phyloP scores from a whole-genome alignment of 2,797 vertebrate genomes.

The Gallinago nigripennis region DNA sequence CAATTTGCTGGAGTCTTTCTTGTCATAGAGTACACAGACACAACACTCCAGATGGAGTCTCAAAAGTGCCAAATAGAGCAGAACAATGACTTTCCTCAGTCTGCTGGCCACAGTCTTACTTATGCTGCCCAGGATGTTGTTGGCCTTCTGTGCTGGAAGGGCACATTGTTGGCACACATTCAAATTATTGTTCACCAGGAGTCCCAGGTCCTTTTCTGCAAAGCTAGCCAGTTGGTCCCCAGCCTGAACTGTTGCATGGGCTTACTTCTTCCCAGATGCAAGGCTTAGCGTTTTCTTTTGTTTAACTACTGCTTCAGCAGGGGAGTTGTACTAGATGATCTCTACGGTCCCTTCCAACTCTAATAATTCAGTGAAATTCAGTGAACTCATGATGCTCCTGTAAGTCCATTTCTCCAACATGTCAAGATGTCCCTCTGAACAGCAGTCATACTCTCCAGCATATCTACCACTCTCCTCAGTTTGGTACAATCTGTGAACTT shows the following conservation, averaged over 20 bases:
- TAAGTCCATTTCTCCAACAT: not conserved
- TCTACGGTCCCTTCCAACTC: too few relatives aligned
- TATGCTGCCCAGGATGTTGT: not conserved
- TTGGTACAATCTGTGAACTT: not conserved
- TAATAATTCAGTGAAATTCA: too few relatives aligned
- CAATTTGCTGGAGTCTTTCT: not conserved
- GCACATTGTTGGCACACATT: not conserved
- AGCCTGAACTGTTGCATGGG: not conserved
- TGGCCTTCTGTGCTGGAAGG: not conserved
- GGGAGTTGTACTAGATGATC: too few relatives aligned
- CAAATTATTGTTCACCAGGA: not conserved
- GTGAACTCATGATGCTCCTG: not conserved
- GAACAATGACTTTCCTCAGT: not conserved
- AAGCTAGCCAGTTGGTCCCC: not conserved
- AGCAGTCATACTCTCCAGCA: not conserved
- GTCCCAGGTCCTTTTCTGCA: not conserved
- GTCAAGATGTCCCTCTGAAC: not conserved
- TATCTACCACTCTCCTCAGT: not conserved
- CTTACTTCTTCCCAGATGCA: not conserved
- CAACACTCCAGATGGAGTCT: not conserved
- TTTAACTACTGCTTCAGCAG: not conserved
- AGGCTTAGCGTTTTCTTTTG: not conserved
- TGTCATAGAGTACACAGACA: not conserved
- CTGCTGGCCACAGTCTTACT: not conserved
- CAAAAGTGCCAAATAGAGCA: not conserved